Evolutionary conservation across 35 echinoderm and acorn worm species (phyloP), one percentile per base, ranked within the genome.

Genomic region (Apostichopus japonicus): DNA sequence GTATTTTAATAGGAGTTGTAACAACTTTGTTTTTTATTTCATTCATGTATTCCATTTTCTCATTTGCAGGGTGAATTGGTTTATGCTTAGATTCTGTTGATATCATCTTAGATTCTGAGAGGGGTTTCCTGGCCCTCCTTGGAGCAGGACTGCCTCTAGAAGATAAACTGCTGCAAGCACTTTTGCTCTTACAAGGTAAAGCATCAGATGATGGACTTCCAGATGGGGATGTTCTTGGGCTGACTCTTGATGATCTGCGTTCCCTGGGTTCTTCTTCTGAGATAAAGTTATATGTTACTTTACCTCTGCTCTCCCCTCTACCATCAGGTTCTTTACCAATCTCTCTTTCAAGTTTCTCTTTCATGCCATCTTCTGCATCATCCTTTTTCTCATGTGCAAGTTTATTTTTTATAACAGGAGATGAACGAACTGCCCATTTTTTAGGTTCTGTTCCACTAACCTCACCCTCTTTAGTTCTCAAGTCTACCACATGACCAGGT

Each of bases 401-500:
- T 80, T 53, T 80, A 23, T 80, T 80, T 53, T 13, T 23, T 11
- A 80, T 27, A 6, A 80, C 78, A 27, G 22, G 23, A 53, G 78
- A 5, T 80, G 78, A 80, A 53, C 6, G 10, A 23, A 13, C 22
- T 80, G 78, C 78, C 78, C 78, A 80, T 53, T 80, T 80, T n/a
- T 51, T 0, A 65, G 86, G 24, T 57, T 65, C 58, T 87, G 24
- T 71, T 17, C 56, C 14, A 67, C 11, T 23, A 13, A 19, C 23
- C 11, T 80, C 78, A 80, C 16, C 25, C 8, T 21, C 10, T 10
- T n/a, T 77, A 19, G 61, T 90, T 76, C 94, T 78, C 54, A 95
- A 59, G 77, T 95, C 94, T 55, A 95, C 59, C 23, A 95, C 94
- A 79, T 95, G 90, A 9, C 94, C 94, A 57, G 94, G 94, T 88